These are phyloP conservation scores for Dasypogon diadema DNA, from an alignment of 2,888 invertebrate genomes.

Conservation along the genomic window DNA sequence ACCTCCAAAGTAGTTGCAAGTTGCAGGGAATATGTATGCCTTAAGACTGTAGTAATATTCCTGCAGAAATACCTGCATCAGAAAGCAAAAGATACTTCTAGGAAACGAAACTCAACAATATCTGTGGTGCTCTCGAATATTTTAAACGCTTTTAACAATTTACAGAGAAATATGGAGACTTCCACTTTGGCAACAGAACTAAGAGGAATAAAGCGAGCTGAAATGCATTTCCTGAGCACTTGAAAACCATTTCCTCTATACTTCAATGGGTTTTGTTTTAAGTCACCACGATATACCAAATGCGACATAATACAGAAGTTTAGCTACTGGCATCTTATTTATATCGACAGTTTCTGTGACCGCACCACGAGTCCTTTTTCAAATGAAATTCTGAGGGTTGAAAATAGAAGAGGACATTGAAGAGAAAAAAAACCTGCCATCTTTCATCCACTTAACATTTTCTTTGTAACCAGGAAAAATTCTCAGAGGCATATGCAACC, in stretches of 20 bases:
- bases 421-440: not conserved
- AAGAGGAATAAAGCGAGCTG: constrained; percentile 13
- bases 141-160: constrained; percentile 16
- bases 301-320: constrained; percentile 7
- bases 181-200: constrained; percentile 1
- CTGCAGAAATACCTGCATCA: no score
- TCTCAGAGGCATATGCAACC: constrained; percentile 23
- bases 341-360: constrained; percentile 16
- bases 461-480: constrained; percentile 24
- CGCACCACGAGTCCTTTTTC: constrained; percentile 3
- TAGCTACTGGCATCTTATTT: constrained; percentile 26
- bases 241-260: constrained; percentile 48
- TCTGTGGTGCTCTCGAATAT: not conserved
- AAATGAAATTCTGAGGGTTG: constrained; percentile 18
- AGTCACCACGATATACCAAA: constrained; percentile 6
- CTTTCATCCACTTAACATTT: constrained; percentile 46
- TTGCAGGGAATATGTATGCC: no score
- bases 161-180: not conserved
- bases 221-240: constrained; percentile 50
- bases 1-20: no score
- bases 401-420: not conserved
- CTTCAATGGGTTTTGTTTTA: constrained; percentile 33
- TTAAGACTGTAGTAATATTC: no score
- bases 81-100: no score
- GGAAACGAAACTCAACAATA: not conserved